phyloP scores from a whole-genome alignment of 2,113 vertebrate species.

The Galbula dea region DNA sequence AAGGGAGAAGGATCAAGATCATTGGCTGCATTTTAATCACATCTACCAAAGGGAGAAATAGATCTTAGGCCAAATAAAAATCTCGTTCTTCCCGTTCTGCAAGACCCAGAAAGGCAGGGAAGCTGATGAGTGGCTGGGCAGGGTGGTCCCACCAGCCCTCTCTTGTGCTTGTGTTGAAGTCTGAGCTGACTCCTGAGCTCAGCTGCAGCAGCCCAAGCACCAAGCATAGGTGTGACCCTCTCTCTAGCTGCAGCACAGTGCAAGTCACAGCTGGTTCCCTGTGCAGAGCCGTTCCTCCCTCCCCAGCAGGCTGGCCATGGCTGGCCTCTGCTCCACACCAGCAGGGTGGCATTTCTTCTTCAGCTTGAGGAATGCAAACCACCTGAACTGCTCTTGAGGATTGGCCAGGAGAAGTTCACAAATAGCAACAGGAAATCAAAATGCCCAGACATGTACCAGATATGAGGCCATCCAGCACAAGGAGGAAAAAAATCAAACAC shows the following conservation, averaged over 20 bases:
- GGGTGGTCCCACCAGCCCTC: not conserved
- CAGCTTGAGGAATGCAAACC: conserved; percentile 38
- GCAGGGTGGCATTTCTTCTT: conserved; percentile 10
- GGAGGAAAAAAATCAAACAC: conserved; percentile 21
- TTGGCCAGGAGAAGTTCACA: conserved; percentile 48
- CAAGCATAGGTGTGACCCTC: not conserved
- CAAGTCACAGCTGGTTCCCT: not conserved
- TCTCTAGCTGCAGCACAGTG: not conserved
- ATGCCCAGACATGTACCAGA: conserved; percentile 49
- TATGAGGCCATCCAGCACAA: conserved; percentile 21
- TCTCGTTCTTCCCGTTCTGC: not conserved
- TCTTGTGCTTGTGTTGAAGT: not conserved
- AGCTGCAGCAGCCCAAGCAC: not conserved
- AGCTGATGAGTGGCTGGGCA: accelerated
- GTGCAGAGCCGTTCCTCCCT: not conserved
- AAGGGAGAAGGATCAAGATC: not conserved
- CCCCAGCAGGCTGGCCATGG: not conserved
- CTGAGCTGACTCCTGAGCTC: not conserved
- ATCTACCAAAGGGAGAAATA: not conserved
- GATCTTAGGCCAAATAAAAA: not conserved
- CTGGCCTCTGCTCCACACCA: not conserved
- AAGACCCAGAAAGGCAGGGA: not conserved
- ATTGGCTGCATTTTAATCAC: not conserved
- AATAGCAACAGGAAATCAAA: conserved; percentile 62
- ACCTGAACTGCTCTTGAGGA: conserved; percentile 1